Evolutionary conservation across 2,797 vertebrate species (phyloP).

Genomic region (Catostomus latipinnis): DNA sequence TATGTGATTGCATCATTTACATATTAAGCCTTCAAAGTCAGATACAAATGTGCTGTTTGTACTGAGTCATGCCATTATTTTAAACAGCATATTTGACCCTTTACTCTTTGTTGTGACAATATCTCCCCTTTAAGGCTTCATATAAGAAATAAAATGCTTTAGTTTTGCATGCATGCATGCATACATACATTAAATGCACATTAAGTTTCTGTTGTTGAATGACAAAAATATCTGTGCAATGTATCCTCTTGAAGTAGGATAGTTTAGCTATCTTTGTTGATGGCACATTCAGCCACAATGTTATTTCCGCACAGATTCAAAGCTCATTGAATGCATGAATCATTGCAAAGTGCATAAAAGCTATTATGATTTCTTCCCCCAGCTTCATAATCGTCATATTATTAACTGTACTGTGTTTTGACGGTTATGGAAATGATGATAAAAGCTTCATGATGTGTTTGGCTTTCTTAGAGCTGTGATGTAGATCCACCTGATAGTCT

Average conservation of each 20-base stretch:
- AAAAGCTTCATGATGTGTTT: not conserved
- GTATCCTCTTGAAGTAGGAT: not conserved
- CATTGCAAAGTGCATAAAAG: not conserved
- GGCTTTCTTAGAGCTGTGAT: not conserved
- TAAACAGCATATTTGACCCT: not conserved
- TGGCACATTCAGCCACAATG: not conserved
- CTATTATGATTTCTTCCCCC: conserved; percentile 1
- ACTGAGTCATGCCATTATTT: not conserved
- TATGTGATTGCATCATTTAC: conserved; percentile 5
- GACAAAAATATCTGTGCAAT: not conserved
- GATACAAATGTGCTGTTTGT: not conserved
- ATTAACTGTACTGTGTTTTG: conserved; percentile 15
- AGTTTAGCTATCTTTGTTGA: not conserved
- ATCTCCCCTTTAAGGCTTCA: not conserved
- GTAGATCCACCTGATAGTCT: not conserved
- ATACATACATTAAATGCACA: not conserved
- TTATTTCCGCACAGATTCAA: not conserved
- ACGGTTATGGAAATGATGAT: not conserved
- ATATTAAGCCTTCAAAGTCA: not conserved
- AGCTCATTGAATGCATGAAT: not conserved
- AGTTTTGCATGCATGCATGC: not conserved
- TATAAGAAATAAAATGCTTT: not conserved
- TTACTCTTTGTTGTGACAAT: not conserved
- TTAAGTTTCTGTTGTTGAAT: not conserved
- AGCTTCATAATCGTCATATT: conserved; percentile 5